Conservation (phyloP, 2,888 invertebrate species). For the Eumacrocentrus americanus region DNA sequence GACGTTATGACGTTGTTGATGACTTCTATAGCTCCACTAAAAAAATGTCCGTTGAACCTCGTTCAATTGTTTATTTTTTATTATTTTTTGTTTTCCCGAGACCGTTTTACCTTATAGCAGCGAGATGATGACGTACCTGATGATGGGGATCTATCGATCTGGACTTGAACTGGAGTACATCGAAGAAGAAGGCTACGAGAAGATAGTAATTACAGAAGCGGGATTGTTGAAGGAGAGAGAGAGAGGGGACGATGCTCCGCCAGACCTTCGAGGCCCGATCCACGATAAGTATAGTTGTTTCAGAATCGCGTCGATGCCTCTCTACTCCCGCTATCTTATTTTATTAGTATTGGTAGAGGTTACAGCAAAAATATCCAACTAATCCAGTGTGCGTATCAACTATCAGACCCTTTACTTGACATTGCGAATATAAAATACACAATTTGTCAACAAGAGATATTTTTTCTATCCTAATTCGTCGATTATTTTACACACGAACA, state of each 20-base stretch:
- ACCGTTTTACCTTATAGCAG: no score
- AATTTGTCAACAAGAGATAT: no score
- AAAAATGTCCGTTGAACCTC: no score
- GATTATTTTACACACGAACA: no score
- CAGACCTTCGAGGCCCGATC: conserved; percentile 60
- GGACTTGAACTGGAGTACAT: conserved; percentile 41
- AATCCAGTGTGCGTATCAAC: background rate
- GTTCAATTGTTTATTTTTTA: no score
- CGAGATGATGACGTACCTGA: background rate
- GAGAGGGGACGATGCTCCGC: background rate
- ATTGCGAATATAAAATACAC: no score
- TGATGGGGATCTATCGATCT: conserved; percentile 30
- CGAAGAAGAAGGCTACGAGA: conserved; percentile 41
- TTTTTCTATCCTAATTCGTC: no score
- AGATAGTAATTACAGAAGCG: conserved; percentile 61
- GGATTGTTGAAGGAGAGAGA: conserved; percentile 41
- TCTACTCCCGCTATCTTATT: conserved; percentile 57
- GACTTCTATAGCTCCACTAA: no score
- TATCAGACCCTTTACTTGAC: no score
- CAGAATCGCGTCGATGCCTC: conserved; percentile 56
- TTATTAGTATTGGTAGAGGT: conserved; percentile 59
- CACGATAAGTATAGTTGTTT: conserved; percentile 61
- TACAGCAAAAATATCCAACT: conserved; percentile 52
- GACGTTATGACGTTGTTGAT: no score
- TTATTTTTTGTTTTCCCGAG: no score